These are phyloP conservation scores for Linhomoeus sp. DNA, from an alignment of 2,888 invertebrate species.

Conservation along the genomic window DNA sequence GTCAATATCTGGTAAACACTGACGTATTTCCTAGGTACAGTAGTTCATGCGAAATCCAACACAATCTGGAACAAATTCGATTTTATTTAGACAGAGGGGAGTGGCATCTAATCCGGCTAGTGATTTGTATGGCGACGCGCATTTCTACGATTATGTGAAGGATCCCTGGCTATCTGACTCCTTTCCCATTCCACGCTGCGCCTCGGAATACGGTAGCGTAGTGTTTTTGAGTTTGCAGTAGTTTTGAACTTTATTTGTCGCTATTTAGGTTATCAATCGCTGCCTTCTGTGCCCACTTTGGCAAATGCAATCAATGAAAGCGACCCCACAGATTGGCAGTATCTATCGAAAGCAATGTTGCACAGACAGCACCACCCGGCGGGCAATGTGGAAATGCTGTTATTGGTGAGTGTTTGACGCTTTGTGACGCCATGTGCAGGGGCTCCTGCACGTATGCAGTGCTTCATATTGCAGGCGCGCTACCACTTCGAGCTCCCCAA, in stretches of 20 bases:
- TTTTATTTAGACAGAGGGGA: constrained; percentile 42
- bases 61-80: too few relatives aligned
- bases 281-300: constrained; percentile 37
- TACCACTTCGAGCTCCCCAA: too few relatives aligned
- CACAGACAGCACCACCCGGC: constrained; percentile 68
- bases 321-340: too few relatives aligned
- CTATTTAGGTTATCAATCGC: constrained; percentile 50
- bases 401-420: constrained; percentile 11
- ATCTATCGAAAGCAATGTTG: background rate
- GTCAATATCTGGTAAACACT: background rate
- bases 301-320: too few relatives aligned
- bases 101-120: constrained; percentile 57
- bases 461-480: too few relatives aligned
- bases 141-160: constrained; percentile 63
- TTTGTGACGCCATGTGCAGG: too few relatives aligned
- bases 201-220: constrained; percentile 59
- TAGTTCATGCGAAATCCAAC: background rate
- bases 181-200: constrained; percentile 63
- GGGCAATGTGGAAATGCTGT: constrained; percentile 39
- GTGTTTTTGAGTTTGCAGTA: too few relatives aligned
- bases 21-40: background rate
- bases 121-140: constrained; percentile 57
- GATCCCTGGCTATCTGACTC: constrained; percentile 55
- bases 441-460: too few relatives aligned
- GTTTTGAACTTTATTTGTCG: too few relatives aligned